Conservation (phyloP, 1,140 invertebrate species). For the Heterodera carotae region DNA sequence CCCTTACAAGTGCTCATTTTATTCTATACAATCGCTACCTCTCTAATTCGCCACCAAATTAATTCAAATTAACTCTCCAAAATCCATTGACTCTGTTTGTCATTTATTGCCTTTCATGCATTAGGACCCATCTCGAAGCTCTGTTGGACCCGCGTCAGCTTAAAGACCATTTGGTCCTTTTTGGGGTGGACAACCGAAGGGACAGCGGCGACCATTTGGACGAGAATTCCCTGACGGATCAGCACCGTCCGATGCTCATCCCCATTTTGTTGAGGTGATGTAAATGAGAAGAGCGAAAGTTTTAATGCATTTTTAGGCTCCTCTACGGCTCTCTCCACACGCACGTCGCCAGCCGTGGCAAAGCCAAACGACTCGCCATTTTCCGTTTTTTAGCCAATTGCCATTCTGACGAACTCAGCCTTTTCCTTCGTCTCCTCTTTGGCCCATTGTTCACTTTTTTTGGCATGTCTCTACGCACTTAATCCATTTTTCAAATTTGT, state of each 20-base stretch:
- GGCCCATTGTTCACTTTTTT: slow-evolving; percentile 18
- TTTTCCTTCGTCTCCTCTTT: slow-evolving; percentile 29
- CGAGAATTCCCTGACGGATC: slow-evolving; percentile 12
- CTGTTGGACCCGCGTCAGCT: slow-evolving; percentile 14
- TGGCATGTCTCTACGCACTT: not conserved
- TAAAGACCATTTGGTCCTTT: slow-evolving; percentile 29
- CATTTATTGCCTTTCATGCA: not conserved
- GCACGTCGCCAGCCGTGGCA: slow-evolving; percentile 23
- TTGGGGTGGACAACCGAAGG: slow-evolving; percentile 28
- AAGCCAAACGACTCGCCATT: slow-evolving; percentile 23
- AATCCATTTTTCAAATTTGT: not conserved
- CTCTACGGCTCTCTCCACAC: slow-evolving; percentile 34
- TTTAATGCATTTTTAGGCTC: slow-evolving; percentile 3
- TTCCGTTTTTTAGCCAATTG: slow-evolving; percentile 34
- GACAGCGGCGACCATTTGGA: not conserved
- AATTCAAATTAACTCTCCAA: too few species aligned
- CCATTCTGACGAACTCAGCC: slow-evolving; percentile 18
- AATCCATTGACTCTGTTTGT: not conserved
- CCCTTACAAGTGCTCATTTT: slow-evolving; percentile 33
- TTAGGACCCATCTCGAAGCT: slow-evolving; percentile 7
- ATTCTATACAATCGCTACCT: too few species aligned
- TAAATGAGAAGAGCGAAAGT: not conserved
- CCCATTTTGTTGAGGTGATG: slow-evolving; percentile 25
- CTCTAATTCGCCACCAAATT: too few species aligned
- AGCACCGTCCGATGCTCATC: slow-evolving; percentile 29